These are phyloP conservation scores for Thunnus thynnus DNA, from an alignment of 2,113 vertebrate genomes.

Conservation along the genomic window DNA sequence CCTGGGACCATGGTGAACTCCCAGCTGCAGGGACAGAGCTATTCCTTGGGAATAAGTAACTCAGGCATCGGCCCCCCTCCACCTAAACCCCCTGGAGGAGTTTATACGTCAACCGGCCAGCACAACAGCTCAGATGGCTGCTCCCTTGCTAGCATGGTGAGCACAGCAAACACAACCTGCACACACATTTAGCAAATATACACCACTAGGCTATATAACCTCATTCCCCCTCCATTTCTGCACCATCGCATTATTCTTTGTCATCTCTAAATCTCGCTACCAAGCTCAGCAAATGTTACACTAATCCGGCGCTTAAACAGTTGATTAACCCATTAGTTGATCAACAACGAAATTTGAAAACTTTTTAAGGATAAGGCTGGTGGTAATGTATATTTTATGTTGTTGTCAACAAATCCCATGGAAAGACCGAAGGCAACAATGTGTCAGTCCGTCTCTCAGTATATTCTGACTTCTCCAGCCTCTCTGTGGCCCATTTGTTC, in stretches of 20 bases:
- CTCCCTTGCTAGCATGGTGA: slow-evolving; percentile 81
- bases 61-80: slow-evolving; percentile 79
- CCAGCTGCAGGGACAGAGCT: slow-evolving; percentile 81
- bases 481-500: too few relatives aligned
- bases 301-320: too few relatives aligned
- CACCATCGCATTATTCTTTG: not conserved
- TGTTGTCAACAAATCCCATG: too few relatives aligned
- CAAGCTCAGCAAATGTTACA: not conserved
- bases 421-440: too few relatives aligned
- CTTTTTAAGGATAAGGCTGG: too few relatives aligned
- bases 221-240: too few relatives aligned
- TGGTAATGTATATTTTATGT: too few relatives aligned
- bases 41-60: slow-evolving; percentile 82
- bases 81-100: slow-evolving; percentile 74
- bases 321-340: not conserved
- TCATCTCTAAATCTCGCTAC: not conserved
- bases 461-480: too few relatives aligned
- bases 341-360: not conserved
- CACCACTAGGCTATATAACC: not conserved
- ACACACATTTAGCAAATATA: not conserved
- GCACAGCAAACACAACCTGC: slow-evolving; percentile 41
- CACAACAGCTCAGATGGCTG: slow-evolving; percentile 75
- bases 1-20: slow-evolving; percentile 77
- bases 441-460: too few relatives aligned
- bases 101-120: slow-evolving; percentile 68